phyloP scores from a whole-genome alignment of 2,888 invertebrate genomes.

The Rotaria macrura region DNA sequence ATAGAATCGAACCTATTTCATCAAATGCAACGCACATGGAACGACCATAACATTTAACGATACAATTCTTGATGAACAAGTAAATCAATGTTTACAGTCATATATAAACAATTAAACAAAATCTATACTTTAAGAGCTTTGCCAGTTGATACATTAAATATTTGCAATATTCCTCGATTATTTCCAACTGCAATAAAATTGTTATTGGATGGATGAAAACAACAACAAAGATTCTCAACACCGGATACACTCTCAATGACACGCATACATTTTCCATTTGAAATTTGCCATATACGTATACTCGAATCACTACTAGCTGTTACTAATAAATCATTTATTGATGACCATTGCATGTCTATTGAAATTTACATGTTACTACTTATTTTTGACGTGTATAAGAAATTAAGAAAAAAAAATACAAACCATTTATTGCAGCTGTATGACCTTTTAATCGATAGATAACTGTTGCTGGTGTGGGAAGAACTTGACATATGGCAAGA shows the following conservation, averaged over 20 bases:
- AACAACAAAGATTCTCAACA: constrained; percentile 34
- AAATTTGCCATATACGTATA: constrained; percentile 63
- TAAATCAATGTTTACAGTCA: neutral
- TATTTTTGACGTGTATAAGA: neutral
- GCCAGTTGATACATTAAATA: constrained; percentile 73
- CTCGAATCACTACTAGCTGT: constrained; percentile 66
- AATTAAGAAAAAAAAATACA: constrained; percentile 27
- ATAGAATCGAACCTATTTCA: constrained; percentile 65
- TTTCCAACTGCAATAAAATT: constrained; percentile 55
- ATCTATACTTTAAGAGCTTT: neutral
- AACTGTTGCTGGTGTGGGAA: constrained; percentile 59
- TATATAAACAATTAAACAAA: neutral
- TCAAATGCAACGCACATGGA: constrained; percentile 65
- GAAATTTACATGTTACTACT: constrained; percentile 34
- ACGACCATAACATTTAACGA: constrained; percentile 53
- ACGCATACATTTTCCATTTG: constrained; percentile 47
- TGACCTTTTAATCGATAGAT: constrained; percentile 66
- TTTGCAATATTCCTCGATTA: constrained; percentile 63
- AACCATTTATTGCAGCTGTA: constrained; percentile 64
- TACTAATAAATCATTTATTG: constrained; percentile 69
- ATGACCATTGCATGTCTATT: constrained; percentile 70
- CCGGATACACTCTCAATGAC: constrained; percentile 32
- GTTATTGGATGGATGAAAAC: neutral
- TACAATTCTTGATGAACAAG: constrained; percentile 44
- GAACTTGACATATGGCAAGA: constrained; percentile 66